Evolutionary conservation across 1,140 invertebrate species (phyloP), one percentile per base, ranked within the genome.

Genomic region (Steinernema feltiae): DNA sequence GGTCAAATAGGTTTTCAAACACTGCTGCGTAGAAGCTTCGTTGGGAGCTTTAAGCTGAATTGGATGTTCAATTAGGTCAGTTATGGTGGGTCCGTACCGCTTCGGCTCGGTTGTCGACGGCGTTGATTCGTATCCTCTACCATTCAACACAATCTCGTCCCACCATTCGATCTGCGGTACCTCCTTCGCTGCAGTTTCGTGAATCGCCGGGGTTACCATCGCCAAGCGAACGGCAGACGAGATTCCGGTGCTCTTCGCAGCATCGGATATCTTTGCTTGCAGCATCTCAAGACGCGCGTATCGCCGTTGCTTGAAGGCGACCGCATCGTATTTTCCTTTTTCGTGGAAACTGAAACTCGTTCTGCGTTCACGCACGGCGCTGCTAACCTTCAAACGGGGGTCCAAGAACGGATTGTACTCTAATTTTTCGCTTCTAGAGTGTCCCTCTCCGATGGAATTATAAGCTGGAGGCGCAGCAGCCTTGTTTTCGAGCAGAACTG

Each of bases 101-200:
- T 80, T 53, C 1, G 70, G 27, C 78, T 71, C 12, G 73, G 30
- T 27, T 79, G 46, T 30, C 84, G 76, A 24, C 35, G 0, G 77
- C 63, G 0, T 84, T 81, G 17, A 87, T 81, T 1, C 87, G 84
- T 87, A 91, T 89, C 86, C 87, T 41, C 89, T 88, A 48, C 89
- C 87, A 31, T 90, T 90, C 21, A 97, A 88, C 80, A 98, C 93
- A 46, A 95, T 92, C 48, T 92, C 92, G 89, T 99, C 97, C 97
- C 97, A 99, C 97, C 97, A 99, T 88, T 99, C 97, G 73, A 98
- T 91, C 70, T 93, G 91, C 0, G 97, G 97, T 53, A 95, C 91
- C 69, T 90, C 91, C 69, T n/a, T n/a, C n/a, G n/a, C n/a, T n/a
- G 82, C 76, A 78, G 89, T 87, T 81, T 88, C 89, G 2, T 63